Conservation (phyloP, 1,140 invertebrate genomes). For the Trichonephila clavipes region DNA sequence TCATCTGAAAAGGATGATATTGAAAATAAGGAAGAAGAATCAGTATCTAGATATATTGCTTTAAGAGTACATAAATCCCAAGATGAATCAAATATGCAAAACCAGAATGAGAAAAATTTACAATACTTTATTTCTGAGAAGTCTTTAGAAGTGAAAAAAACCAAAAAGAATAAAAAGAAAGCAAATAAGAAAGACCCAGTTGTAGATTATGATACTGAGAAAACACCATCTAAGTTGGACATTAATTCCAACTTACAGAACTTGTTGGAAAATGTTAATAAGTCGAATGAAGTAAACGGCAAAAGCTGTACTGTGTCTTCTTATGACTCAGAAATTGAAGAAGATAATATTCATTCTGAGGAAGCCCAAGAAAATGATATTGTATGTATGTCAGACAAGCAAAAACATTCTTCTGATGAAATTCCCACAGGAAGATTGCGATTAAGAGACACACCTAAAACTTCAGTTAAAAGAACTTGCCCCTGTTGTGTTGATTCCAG, state of each 20-base stretch:
- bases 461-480: slow-evolving; percentile 68
- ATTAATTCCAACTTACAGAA: slow-evolving; percentile 62
- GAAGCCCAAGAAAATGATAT: slow-evolving; percentile 52
- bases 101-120: not conserved
- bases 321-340: slow-evolving; percentile 31
- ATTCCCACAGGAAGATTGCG: slow-evolving; percentile 45
- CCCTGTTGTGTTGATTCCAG: slow-evolving; percentile 67
- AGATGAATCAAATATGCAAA: not conserved
- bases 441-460: slow-evolving; percentile 62
- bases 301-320: not conserved
- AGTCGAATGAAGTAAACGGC: slow-evolving; percentile 44
- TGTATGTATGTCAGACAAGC: slow-evolving; percentile 28
- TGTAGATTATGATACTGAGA: not conserved
- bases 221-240: slow-evolving; percentile 23
- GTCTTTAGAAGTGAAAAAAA: not conserved
- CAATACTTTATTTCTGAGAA: slow-evolving; percentile 35
- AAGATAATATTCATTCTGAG: not conserved
- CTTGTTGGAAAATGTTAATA: not conserved
- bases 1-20: not conserved
- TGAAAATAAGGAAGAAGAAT: not conserved
- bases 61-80: slow-evolving; percentile 44
- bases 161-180: slow-evolving; percentile 45
- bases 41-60: slow-evolving; percentile 26
- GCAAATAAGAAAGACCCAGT: not conserved
- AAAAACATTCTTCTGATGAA: not conserved